Evolutionary conservation across 2,797 vertebrate genomes (phyloP).

Genomic region (Hapalemur alaotrensis): DNA sequence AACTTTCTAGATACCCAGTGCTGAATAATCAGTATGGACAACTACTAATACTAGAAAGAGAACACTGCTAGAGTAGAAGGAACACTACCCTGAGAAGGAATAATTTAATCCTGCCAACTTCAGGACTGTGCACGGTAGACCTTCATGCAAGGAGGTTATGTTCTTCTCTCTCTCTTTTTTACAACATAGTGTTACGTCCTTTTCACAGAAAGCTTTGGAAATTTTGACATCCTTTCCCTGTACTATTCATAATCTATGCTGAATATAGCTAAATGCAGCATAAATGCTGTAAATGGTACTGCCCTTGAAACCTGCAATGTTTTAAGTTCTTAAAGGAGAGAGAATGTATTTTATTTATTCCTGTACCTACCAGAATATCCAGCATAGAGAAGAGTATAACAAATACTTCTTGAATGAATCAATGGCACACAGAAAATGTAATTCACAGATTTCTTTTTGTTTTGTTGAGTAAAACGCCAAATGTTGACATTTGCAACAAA

Average conservation of each 20-base stretch:
- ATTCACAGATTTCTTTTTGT: background rate
- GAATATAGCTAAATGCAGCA: background rate
- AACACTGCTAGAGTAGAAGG: background rate
- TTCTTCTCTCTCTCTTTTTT: background rate
- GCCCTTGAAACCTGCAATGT: background rate
- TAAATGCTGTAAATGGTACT: background rate
- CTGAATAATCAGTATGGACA: background rate
- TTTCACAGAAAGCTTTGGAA: background rate
- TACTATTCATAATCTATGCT: background rate
- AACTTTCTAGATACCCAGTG: background rate
- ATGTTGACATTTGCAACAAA: background rate
- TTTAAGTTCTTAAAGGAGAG: background rate
- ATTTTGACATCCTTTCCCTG: background rate
- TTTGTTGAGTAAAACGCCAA: background rate
- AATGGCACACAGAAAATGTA: background rate
- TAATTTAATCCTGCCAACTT: background rate
- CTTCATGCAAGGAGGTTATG: background rate
- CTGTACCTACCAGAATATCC: background rate
- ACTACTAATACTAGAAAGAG: background rate
- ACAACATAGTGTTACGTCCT: background rate
- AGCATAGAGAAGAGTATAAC: background rate
- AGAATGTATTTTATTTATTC: background rate
- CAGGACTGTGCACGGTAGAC: background rate
- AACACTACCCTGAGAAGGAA: background rate
- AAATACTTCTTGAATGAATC: slow-evolving; percentile 14